phyloP scores from a whole-genome alignment of 2,888 invertebrate species.

The Drosophila diplacantha region DNA sequence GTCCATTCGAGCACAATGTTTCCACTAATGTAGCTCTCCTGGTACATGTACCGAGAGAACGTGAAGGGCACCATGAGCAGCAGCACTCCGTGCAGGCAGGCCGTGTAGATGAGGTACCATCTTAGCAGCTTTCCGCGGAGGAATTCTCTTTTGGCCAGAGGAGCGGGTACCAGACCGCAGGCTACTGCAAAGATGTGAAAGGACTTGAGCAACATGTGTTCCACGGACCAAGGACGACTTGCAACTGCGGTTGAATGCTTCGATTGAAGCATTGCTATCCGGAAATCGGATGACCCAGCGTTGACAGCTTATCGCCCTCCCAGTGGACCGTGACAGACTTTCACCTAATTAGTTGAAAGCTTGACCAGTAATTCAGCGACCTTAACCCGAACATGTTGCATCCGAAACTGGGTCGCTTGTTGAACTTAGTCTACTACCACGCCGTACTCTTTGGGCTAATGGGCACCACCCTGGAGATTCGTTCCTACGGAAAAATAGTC shows the following conservation, averaged over 20 bases:
- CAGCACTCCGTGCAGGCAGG: constrained; percentile 8
- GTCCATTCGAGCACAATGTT: constrained; percentile 17
- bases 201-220: constrained; percentile 18
- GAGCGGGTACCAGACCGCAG: constrained; percentile 17
- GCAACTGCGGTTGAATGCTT: constrained; percentile 12
- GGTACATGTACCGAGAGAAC: constrained; percentile 12
- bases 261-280: constrained; percentile 14
- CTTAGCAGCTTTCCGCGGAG: background rate
- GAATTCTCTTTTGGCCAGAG: background rate
- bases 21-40: constrained; percentile 22
- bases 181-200: constrained; percentile 9
- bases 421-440: constrained; percentile 43
- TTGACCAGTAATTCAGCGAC: constrained; percentile 10
- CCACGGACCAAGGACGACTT: background rate
- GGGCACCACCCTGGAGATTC: constrained; percentile 38
- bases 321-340: constrained; percentile 6
- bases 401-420: constrained; percentile 26
- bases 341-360: constrained; percentile 26
- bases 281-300: constrained; percentile 11
- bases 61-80: constrained; percentile 20
- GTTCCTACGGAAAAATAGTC: background rate
- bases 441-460: constrained; percentile 46
- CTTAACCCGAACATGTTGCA: constrained; percentile 48
- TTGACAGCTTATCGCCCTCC: constrained; percentile 8
- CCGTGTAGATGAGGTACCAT: constrained; percentile 26